Base-by-base conservation (phyloP, 2,113 vertebrate species). In the Zootoca vivipara region DNA sequence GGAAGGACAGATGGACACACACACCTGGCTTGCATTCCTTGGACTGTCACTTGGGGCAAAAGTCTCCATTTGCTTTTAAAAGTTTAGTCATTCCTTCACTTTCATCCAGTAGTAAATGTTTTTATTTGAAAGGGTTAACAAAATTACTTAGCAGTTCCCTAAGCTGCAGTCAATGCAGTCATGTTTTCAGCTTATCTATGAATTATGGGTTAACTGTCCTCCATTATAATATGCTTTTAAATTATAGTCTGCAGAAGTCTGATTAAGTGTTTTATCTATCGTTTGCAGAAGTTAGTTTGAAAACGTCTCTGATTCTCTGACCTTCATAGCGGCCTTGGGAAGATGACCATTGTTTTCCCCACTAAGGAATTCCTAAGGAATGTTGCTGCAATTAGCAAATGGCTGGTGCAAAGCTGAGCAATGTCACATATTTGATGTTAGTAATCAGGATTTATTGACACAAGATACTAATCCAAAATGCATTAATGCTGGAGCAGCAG, bases 161-260 rank as follows among this genome's bases (percentile, higher is more conserved):
- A 89, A 92, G 87, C 85, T 89, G 90, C 92, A 93, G 83, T 90
- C 91, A 92, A 91, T 92, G 5, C 6, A 92, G 88, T 64, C 9
- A 28, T 87, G 92, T 91, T 91, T 93, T 92, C 92, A 78, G 0
- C 93, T 91, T 89, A 78, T 85, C 90, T 92, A 7, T 83, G 91
- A 90, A 81, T 87, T 82, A 0, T 0, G 52, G 88, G 89, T 28
- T 56, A 65, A 92, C 87, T 86, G 94, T 92, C 80, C 82, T 42
- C 73, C 78, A 73, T 70, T 92, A 78, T 73, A 92, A 84, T 91
- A 88, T 89, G 79, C 85, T 92, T 73, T 83, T 65, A 70, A 38
- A 33, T 85, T 95, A 85, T 85, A 74, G 35, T 85, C 22, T 77
- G 56, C 40, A 81, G 85, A 93, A 93, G 90, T 91, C 91, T 88